Evolutionary conservation across 2,888 invertebrate species (phyloP).

Genomic region (Microctonus hyperodae): DNA sequence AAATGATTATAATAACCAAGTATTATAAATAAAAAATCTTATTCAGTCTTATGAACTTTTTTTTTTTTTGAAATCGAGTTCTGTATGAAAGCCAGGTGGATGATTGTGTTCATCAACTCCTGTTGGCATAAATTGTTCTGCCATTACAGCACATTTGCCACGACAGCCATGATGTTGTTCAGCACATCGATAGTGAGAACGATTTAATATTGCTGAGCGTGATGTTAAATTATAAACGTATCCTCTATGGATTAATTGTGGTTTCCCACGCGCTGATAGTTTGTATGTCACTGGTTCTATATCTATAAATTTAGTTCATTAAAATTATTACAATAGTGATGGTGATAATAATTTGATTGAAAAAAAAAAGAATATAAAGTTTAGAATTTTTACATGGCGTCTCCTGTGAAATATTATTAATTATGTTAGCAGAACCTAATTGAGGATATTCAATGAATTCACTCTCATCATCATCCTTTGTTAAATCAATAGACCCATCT

Average conservation of each 20-base stretch:
- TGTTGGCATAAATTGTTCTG: constrained; percentile 54
- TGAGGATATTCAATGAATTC: constrained; percentile 20
- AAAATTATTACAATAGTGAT: too few relatives aligned
- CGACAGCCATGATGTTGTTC: constrained; percentile 55
- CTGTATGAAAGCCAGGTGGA: constrained; percentile 52
- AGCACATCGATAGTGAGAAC: constrained; percentile 53
- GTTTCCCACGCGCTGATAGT: constrained; percentile 51
- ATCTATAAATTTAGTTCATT: constrained; percentile 34
- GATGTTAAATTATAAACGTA: constrained; percentile 55
- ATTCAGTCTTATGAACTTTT: constrained; percentile 44
- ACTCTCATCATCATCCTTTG: constrained; percentile 28
- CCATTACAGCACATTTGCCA: constrained; percentile 54
- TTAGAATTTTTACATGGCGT: background rate
- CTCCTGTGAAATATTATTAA: background rate
- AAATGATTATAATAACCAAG: background rate
- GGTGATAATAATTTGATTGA: background rate
- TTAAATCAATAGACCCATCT: constrained; percentile 32
- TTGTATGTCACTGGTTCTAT: constrained; percentile 51
- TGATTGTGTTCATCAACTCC: constrained; percentile 54
- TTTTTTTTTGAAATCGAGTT: constrained; percentile 51
- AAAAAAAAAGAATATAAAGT: background rate
- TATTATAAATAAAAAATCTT: background rate
- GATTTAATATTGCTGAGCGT: constrained; percentile 50
- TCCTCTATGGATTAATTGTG: constrained; percentile 51
- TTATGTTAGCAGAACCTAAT: constrained; percentile 10